Percentiles rank a stretch among this genome's conserved stretches.
Conservation (phyloP, 2,797 vertebrate species). For the Geotrypetes seraphini region DNA sequence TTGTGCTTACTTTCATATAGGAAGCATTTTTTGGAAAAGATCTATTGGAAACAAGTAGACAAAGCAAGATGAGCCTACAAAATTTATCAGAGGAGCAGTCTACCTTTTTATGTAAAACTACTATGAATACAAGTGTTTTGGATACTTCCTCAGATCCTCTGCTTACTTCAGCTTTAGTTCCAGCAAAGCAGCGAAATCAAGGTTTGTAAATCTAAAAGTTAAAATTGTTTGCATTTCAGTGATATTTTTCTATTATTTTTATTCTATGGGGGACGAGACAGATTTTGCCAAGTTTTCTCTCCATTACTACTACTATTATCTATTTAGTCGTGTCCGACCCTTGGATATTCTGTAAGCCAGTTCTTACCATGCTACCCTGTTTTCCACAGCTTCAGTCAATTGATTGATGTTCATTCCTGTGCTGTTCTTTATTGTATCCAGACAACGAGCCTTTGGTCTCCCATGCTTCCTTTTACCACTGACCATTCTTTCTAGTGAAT, state of each 20-base stretch:
- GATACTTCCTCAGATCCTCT: slow-evolving; percentile 71
- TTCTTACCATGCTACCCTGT: too few species aligned
- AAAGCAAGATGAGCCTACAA: slow-evolving; percentile 68
- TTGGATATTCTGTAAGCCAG: too few species aligned
- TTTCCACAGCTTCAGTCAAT: too few species aligned
- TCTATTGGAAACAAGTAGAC: slow-evolving; percentile 88
- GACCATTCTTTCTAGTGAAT: too few species aligned
- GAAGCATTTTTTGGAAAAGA: slow-evolving; percentile 98
- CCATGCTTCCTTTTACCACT: too few species aligned
- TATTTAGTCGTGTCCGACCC: too few species aligned
- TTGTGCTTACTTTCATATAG: slow-evolving; percentile 45
- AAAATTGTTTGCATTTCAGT: not conserved
- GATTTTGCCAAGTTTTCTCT: too few species aligned
- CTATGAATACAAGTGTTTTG: slow-evolving; percentile 51
- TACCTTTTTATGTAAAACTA: slow-evolving; percentile 63
- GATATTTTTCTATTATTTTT: not conserved
- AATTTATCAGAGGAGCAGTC: slow-evolving; percentile 70
- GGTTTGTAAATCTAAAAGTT: slow-evolving; percentile 54
- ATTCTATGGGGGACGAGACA: too few species aligned
- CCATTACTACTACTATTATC: too few species aligned
- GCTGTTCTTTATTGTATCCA: too few species aligned
- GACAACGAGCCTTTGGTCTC: too few species aligned
- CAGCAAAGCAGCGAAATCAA: slow-evolving; percentile 62
- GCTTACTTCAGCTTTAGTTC: slow-evolving; percentile 58
- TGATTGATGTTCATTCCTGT: too few species aligned